Evolutionary conservation across 2,888 invertebrate genomes (phyloP), one percentile per base, ranked within the genome.

Genomic region (Rhorus exstirpatorius): DNA sequence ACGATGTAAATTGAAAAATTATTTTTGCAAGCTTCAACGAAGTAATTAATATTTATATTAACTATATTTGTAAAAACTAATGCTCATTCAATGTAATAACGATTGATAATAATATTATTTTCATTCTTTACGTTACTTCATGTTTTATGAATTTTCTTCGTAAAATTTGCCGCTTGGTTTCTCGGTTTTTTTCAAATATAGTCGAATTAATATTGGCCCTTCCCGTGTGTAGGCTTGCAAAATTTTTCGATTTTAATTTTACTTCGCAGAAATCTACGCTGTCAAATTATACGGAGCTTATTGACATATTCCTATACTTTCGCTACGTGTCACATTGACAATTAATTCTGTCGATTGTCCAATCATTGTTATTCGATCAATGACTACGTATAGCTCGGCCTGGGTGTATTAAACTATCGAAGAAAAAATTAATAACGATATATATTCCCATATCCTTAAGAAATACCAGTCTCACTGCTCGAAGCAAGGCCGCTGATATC

Each of bases 401-500:
- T 38, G n/a, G 55, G 26, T 3, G 41, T n/a, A 24, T 58, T 49
- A 70, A 63, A 61, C 24, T 31, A 35, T 24, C 19, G 38, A 51
- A 72, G 46, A 17, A 63, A 74, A 74, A 49, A 53, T 74, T 74
- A 51, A 63, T 74, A 58, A 60, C 58, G 44, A 14, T 55, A 61
- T 51, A 53, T 72, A 46, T 71, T 31, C n/a, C 10, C 46, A 49
- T 65, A 65, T 79, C 46, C 61, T 70, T 14, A 70, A 70, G 70
- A 78, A 78, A 78, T 70, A 19, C 70, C 61, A 51, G 26, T 41
- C 75, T 3, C 17, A 19, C 17, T 26, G 6, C 35, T 35, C 31
- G 51, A 49, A n/a, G 19, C 74, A 41, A 74, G 74, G 63, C 26
- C 60, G 60, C 3, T 38, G 3, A 31, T 46, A 41, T 31, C 24